Base-by-base conservation (phyloP, 2,888 invertebrate species). In the Lathronympha strigana region DNA sequence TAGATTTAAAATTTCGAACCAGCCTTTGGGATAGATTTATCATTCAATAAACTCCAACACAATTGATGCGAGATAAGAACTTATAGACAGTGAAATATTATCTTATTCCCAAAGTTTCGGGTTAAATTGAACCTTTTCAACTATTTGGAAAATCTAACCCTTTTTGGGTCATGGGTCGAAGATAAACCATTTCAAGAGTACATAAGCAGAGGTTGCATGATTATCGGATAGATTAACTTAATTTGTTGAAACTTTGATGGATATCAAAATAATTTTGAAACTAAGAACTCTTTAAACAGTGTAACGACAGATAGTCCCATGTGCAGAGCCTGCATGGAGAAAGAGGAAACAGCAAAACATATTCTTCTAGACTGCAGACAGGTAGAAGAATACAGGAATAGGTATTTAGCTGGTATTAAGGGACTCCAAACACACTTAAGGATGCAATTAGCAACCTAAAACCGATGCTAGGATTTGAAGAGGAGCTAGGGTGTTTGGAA, bases 131-230 rank as follows among this genome's bases (percentile, higher is more conserved):
- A 40, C 17, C 40, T 50, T 47, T 50, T 43, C 31, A 57, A 55
- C 50, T 57, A 57, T 58, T 57, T 31, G 17, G 45, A 21, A 45
- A 54, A 36, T 53, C 31, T 25, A 57, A 63, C 63, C 63, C 50
- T 58, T 57, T 47, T 50, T 31, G 50, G 57, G 50, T 11, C 23
- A 40, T 11, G 63, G 57, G 50, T 33, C 23, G 45, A 38, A 57
- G 33, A 33, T 17, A 13, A 21, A 50, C 33, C 51, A 25, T 57
- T 57, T 36, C 15, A 21, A 23, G 49, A 17, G 19, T 19, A 50
- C 38, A 25, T 19, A 45, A 54, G 40, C 9, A 31, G 1, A 51
- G 15, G 36, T 54, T 21, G 19, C 33, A 36, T 36, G 13, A 8
- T 17, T n/a, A 21, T 21, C 2, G 21, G n/a, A 23, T 15, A 15